Evolutionary conservation across 2,113 vertebrate genomes (phyloP), one percentile per base, ranked within the genome.

Genomic region (Antidorcas marsupialis): DNA sequence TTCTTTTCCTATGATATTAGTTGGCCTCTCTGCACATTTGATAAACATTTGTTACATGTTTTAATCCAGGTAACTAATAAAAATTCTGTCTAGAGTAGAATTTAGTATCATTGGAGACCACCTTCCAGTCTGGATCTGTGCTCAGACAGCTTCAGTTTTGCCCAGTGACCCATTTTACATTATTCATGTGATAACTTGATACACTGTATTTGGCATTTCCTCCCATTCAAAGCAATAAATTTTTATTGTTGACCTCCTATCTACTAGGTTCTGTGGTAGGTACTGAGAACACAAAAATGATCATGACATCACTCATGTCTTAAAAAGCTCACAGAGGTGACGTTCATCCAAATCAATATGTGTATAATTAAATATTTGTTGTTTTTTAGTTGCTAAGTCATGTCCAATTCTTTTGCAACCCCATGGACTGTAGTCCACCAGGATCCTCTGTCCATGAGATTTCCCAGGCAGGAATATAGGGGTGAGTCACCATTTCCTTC

Each of bases 151-250:
- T 96, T 95, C 53, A 45, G 2, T 87, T 95, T 96, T 87, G 50
- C 81, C 96, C 84, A 79, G 91, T 76, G 83, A 94, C 43, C 90
- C 87, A 90, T 93, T 94, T 97, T 67, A 97, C 36, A 55, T 97
- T 88, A 87, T 95, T 85, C 64, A 82, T 82, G 89, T 55, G 50
- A 45, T 81, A 71, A 81, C 67, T 96, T 78, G 78, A 87, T 79
- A 93, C 7, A 78, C 12, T 88, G 36, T 53, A 9, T 85, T 91
- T 94, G 91, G 39, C n/a, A 71, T 93, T 95, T 95, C 62, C 12
- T 95, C 33, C 59, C 52, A 59, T 85, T 86, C 11, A 59, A 93
- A 90, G 85, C 62, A 95, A 91, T 87, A 87, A 93, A 62, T 19
- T 53, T 82, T 82, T 81, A 62, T 92, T 71, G 21, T 79, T 78